These are phyloP conservation scores for Tiliacea aurago DNA, from an alignment of 2,888 invertebrate species.

Conservation along the genomic window DNA sequence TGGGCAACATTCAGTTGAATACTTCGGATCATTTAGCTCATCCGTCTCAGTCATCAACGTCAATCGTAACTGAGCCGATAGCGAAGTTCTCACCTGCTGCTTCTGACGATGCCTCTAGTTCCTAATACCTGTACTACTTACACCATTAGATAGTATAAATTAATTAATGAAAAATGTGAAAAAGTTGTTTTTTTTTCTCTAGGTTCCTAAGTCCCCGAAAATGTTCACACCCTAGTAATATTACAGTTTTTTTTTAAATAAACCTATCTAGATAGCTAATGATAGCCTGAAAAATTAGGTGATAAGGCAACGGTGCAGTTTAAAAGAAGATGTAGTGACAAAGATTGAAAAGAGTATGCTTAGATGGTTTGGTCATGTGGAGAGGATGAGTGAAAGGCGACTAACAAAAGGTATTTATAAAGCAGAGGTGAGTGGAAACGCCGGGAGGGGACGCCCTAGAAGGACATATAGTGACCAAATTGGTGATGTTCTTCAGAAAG, in stretches of 20 bases:
- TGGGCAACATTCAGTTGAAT: background rate
- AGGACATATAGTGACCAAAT: no score
- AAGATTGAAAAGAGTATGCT: no score
- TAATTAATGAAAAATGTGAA: background rate
- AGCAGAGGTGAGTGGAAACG: no score
- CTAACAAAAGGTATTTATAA: no score
- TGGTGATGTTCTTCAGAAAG: no score
- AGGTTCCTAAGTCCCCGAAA: background rate
- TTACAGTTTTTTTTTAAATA: background rate
- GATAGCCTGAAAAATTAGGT: no score
- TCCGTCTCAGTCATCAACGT: constrained; percentile 3
- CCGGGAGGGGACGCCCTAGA: no score
- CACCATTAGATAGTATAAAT: background rate
- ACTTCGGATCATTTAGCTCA: background rate
- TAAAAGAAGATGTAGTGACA: no score
- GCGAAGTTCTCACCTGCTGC: constrained; percentile 2
- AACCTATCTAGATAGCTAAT: no score
- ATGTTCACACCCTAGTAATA: background rate
- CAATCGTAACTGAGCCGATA: background rate
- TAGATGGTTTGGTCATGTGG: no score
- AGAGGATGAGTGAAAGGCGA: no score
- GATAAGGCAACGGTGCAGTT: no score
- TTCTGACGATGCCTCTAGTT: constrained; percentile 9
- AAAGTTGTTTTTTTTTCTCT: background rate
- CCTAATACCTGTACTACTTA: background rate